These are phyloP conservation scores for Auanema freiburgensis DNA, from an alignment of 2,888 invertebrate genomes.

Conservation along the genomic window DNA sequence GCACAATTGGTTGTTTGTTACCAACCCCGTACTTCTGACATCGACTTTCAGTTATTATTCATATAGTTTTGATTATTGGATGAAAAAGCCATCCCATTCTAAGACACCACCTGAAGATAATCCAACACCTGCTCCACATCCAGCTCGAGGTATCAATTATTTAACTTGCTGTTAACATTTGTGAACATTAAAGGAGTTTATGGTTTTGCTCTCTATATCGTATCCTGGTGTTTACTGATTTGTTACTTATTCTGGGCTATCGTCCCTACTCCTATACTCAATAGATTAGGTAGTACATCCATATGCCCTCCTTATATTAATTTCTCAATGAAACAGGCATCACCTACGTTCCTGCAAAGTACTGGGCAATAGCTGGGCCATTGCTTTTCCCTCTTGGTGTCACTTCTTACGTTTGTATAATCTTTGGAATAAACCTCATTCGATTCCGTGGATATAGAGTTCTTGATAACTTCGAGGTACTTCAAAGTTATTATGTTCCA, in stretches of 20 bases:
- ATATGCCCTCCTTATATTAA: not conserved
- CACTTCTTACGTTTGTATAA: constrained; percentile 38
- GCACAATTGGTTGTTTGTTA: not conserved
- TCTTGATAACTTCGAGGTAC: constrained; percentile 47
- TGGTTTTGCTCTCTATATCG: constrained; percentile 45
- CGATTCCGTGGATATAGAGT: constrained; percentile 46
- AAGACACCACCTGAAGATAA: constrained; percentile 32
- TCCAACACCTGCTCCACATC: constrained; percentile 43
- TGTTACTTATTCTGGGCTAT: constrained; percentile 85
- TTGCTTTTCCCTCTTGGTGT: constrained; percentile 34
- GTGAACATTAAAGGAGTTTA: constrained; percentile 28
- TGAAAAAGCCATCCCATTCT: not conserved
- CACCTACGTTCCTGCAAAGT: constrained; percentile 60
- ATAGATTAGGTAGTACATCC: constrained; percentile 69
- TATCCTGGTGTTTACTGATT: constrained; percentile 60
- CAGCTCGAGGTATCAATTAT: constrained; percentile 30
- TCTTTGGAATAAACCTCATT: constrained; percentile 47
- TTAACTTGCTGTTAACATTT: not conserved
- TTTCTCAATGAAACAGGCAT: constrained; percentile 32
- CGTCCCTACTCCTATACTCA: constrained; percentile 76
- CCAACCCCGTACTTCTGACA: not conserved
- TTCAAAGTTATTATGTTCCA: not conserved
- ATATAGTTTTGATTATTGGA: constrained; percentile 1
- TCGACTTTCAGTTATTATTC: constrained; percentile 4
- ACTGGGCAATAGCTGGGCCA: constrained; percentile 56